phyloP scores from a whole-genome alignment of 2,113 vertebrate genomes.

The Bos taurus region ARS-UCD2.0 NC_037348.1:36391501-36392000 shows the following conservation, averaged over 20 bases:
- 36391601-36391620: background rate
- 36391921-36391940: background rate
- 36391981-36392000: background rate
- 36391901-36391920: background rate
- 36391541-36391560: background rate
- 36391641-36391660: background rate
- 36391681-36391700: background rate
- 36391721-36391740: background rate
- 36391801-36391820: background rate
- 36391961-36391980: background rate
- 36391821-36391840: background rate
- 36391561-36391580: background rate
- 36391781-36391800: background rate
- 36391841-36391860: background rate
- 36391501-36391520: background rate
- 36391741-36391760: background rate
- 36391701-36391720: background rate
- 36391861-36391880: background rate
- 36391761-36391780: background rate
- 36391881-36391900: background rate
- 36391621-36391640: background rate
- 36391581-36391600: background rate
- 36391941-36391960: background rate
- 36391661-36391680: background rate
- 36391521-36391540: background rate